phyloP scores from a whole-genome alignment of 2,797 vertebrate genomes.

The Pitangus sulphuratus region DNA sequence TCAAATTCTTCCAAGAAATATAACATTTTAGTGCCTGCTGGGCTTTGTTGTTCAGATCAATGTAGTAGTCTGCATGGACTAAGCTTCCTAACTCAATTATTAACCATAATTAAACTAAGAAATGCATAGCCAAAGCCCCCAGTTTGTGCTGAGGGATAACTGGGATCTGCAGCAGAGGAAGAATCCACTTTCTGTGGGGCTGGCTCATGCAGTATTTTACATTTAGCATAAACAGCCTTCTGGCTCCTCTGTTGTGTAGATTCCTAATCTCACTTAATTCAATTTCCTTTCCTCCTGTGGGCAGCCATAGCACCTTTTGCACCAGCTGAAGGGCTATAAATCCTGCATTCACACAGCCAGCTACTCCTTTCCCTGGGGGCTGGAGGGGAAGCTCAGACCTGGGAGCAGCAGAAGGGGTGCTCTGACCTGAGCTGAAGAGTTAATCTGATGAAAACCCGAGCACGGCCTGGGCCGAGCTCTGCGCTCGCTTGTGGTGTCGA shows the following conservation, averaged over 20 bases:
- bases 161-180: not conserved
- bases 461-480: not conserved
- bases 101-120: not conserved
- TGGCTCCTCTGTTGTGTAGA: not conserved
- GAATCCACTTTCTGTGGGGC: not conserved
- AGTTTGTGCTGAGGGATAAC: not conserved
- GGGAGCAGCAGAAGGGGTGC: not conserved
- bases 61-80: not conserved
- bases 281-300: conserved; percentile 18
- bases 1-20: not conserved
- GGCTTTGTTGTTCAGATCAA: not conserved
- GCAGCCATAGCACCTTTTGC: conserved; percentile 5
- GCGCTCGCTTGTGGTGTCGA: not conserved
- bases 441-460: conserved; percentile 43
- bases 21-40: not conserved
- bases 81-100: not conserved
- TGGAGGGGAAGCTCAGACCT: not conserved
- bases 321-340: not conserved
- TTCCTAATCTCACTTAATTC: conserved; percentile 20
- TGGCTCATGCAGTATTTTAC: not conserved
- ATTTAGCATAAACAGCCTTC: not conserved
- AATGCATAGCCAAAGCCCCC: not conserved
- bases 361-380: not conserved
- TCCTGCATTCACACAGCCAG: not conserved
- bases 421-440: conserved; percentile 30